These are phyloP conservation scores for Cheilosia scutellata DNA, from an alignment of 2,888 invertebrate species.

Conservation along the genomic window DNA sequence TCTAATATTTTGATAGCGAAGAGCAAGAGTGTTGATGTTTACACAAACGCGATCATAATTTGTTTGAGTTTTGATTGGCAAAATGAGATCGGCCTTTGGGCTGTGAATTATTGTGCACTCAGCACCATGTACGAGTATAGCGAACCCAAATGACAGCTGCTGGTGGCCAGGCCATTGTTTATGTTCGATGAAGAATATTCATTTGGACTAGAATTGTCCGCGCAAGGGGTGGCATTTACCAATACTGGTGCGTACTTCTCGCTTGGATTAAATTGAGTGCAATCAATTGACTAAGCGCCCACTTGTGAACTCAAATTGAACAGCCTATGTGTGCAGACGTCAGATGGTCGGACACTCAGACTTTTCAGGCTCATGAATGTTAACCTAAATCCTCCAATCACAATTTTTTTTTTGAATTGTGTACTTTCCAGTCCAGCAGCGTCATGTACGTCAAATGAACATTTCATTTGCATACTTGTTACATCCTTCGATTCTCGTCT, in stretches of 20 bases:
- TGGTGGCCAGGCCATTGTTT: conserved; percentile 3
- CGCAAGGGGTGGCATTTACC: background rate
- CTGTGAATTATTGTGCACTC: background rate
- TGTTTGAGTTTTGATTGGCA: conserved; percentile 40
- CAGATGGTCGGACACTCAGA: conserved; percentile 6
- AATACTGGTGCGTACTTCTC: background rate
- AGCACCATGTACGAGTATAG: background rate
- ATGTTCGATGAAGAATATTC: background rate
- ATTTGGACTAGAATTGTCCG: background rate
- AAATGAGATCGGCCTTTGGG: conserved; percentile 20
- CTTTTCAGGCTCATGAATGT: conserved; percentile 9
- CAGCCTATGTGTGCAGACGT: background rate
- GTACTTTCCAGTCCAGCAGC: background rate
- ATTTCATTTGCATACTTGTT: conserved; percentile 40
- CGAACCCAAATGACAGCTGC: conserved; percentile 3
- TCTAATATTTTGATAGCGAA: conserved; percentile 40
- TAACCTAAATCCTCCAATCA: conserved; percentile 11
- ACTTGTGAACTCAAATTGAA: conserved; percentile 30
- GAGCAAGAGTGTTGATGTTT: conserved; percentile 30
- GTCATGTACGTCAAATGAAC: conserved; percentile 16
- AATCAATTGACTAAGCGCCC: conserved; percentile 14
- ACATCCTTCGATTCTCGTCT: background rate
- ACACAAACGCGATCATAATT: conserved; percentile 39
- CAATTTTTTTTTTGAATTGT: background rate
- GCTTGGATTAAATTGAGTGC: conserved; percentile 34